Percentiles rank a stretch among this genome's conserved stretches.
Evolutionary conservation across 1,140 invertebrate species (phyloP).

Genomic region (Neoseiulus cucumeris): DNA sequence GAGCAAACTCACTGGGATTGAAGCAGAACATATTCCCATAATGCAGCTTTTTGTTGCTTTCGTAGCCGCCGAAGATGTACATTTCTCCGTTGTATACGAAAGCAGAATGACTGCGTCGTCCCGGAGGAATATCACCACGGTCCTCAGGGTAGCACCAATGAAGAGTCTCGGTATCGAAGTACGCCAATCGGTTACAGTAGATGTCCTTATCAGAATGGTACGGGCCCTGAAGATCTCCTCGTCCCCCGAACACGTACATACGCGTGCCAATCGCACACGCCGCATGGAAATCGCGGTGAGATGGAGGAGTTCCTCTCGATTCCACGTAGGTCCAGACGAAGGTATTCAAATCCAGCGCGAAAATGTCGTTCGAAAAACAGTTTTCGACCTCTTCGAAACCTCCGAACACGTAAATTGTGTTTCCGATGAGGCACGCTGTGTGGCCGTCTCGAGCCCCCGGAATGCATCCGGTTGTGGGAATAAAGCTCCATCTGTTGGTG

Average conservation of each 20-base stretch:
- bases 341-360: slow-evolving; percentile 47
- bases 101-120: slow-evolving; percentile 64
- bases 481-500: slow-evolving; percentile 43
- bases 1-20: slow-evolving; percentile 30
- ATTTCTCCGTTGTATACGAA: slow-evolving; percentile 51
- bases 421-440: slow-evolving; percentile 54
- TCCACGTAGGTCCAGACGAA: slow-evolving; percentile 45
- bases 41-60: slow-evolving; percentile 47
- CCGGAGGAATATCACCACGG: slow-evolving; percentile 38
- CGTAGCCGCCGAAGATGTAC: slow-evolving; percentile 72
- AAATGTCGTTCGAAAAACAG: slow-evolving; percentile 55
- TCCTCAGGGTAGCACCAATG: slow-evolving; percentile 43
- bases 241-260: slow-evolving; percentile 71
- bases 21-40: slow-evolving; percentile 60
- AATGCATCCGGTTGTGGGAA: slow-evolving; percentile 39
- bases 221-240: slow-evolving; percentile 43
- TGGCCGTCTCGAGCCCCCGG: slow-evolving; percentile 71
- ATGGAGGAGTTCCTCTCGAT: slow-evolving; percentile 39
- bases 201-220: slow-evolving; percentile 42
- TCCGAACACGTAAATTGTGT: slow-evolving; percentile 75
- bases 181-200: slow-evolving; percentile 54
- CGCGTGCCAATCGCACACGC: slow-evolving; percentile 45
- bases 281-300: slow-evolving; percentile 66
- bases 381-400: slow-evolving; percentile 59
- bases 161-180: slow-evolving; percentile 45